These are phyloP conservation scores for Rhynchomys soricoides DNA, from an alignment of 2,113 vertebrate species.

Conservation along the genomic window DNA sequence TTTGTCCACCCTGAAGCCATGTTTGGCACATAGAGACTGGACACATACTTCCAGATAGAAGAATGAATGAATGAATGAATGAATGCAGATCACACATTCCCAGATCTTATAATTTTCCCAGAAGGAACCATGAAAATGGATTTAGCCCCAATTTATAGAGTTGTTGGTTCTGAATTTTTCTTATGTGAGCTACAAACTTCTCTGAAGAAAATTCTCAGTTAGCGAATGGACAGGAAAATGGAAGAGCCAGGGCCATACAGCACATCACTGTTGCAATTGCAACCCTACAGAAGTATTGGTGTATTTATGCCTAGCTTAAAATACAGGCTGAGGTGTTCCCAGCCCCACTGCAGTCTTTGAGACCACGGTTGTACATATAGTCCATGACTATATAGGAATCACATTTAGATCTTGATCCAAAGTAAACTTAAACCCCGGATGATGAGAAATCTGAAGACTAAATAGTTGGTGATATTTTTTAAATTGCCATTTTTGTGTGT, in stretches of 20 bases:
- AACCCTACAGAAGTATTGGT: not conserved
- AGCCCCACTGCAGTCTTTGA: not conserved
- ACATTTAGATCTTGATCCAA: not conserved
- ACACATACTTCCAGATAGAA: too few relatives aligned
- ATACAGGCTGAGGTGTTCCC: too few relatives aligned
- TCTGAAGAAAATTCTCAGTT: not conserved
- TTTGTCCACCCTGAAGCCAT: too few relatives aligned
- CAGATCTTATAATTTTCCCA: not conserved
- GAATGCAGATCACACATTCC: too few relatives aligned
- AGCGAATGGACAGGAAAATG: not conserved
- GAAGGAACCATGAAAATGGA: not conserved
- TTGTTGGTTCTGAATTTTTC: not conserved
- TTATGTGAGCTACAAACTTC: not conserved
- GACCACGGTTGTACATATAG: not conserved
- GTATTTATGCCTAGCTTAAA: not conserved
- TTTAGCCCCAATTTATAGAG: not conserved
- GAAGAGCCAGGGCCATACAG: not conserved
- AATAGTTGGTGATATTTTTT: not conserved
- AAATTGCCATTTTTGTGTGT: not conserved
- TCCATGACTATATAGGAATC: not conserved
- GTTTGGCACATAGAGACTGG: not conserved
- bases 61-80: not conserved
- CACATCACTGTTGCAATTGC: not conserved
- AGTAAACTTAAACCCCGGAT: not conserved
- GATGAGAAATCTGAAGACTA: not conserved